These are phyloP conservation scores for Cheilosia soror DNA, from an alignment of 2,888 invertebrate species.

Conservation along the genomic window DNA sequence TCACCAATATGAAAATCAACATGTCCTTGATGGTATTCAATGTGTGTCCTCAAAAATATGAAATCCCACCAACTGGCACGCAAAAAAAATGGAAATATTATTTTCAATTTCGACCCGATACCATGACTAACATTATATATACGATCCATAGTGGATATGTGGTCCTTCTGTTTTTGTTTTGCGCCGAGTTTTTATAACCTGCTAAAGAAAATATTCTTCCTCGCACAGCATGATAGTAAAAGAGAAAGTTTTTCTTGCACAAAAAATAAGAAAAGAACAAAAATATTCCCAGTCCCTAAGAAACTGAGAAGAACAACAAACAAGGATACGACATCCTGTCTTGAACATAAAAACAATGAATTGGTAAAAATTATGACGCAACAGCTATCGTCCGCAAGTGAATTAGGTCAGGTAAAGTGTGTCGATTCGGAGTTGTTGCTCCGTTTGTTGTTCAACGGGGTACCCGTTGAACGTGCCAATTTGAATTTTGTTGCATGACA, in stretches of 20 bases:
- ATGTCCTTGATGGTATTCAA: conserved; percentile 26
- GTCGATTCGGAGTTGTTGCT: conserved; percentile 33
- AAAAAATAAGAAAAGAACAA: conserved; percentile 17
- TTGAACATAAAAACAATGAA: conserved; percentile 30
- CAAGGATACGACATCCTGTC: conserved; percentile 40
- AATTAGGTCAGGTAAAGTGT: conserved; percentile 71
- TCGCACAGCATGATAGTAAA: conserved; percentile 70
- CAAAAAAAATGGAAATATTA: conserved; percentile 32
- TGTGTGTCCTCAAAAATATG: conserved; percentile 13
- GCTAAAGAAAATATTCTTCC: conserved; percentile 35
- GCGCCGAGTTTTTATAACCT: conserved; percentile 29
- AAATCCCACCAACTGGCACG: conserved; percentile 52
- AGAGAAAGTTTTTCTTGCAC: conserved; percentile 65
- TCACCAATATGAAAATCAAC: conserved; percentile 9
- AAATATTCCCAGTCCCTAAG: conserved; percentile 21
- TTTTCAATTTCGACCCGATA: conserved; percentile 8
- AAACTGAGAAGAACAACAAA: conserved; percentile 34
- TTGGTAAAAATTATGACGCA: conserved; percentile 53
- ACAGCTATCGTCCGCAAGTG: conserved; percentile 27
- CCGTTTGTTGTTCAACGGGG: conserved; percentile 6
- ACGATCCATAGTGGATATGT: conserved; percentile 30
- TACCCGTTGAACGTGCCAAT: conserved; percentile 59
- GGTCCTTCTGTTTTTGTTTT: conserved; percentile 35
- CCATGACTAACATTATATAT: conserved; percentile 37
- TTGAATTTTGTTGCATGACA: conserved; percentile 70